phyloP scores from a whole-genome alignment of 2,888 invertebrate genomes.

The Bedellia somnulentella region DNA sequence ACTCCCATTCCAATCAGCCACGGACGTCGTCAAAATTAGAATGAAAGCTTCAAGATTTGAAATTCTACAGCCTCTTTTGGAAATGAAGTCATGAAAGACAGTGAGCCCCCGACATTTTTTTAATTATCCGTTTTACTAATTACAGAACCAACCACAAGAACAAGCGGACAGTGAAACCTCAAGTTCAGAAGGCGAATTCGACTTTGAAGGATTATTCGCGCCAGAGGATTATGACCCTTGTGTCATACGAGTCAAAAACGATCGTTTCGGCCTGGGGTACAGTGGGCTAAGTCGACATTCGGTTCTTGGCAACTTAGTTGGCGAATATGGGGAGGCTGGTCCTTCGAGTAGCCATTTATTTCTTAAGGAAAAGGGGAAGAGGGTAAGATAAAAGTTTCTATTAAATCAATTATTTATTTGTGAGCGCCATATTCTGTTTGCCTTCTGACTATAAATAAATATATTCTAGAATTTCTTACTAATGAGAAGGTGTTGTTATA shows the following conservation, averaged over 20 bases:
- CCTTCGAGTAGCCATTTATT: constrained; percentile 30
- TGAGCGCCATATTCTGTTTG: no score
- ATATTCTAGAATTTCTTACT: no score
- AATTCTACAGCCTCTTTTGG: no score
- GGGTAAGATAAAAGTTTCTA: no score
- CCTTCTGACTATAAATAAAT: no score
- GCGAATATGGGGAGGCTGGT: constrained; percentile 26
- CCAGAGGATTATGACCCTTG: constrained; percentile 82
- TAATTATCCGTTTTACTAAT: constrained; percentile 5
- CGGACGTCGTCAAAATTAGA: no score
- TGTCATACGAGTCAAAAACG: constrained; percentile 72
- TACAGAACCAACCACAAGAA: constrained; percentile 21
- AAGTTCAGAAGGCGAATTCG: constrained; percentile 50
- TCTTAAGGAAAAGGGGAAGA: constrained; percentile 48
- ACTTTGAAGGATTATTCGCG: constrained; percentile 66
- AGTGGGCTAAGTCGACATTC: constrained; percentile 69
- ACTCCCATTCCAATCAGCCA: no score
- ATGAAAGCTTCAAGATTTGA: no score
- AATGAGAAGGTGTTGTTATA: no score
- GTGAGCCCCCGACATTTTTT: no score
- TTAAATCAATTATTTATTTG: no score
- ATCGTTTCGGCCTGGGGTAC: constrained; percentile 81
- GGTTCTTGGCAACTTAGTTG: constrained; percentile 45
- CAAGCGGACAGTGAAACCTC: constrained; percentile 20
- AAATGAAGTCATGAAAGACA: no score